A percentile compares a stretch with the other conserved stretches of the same genome.
phyloP scores from a whole-genome alignment of 2,113 vertebrate species.

The Rattus norvegicus region DNA sequence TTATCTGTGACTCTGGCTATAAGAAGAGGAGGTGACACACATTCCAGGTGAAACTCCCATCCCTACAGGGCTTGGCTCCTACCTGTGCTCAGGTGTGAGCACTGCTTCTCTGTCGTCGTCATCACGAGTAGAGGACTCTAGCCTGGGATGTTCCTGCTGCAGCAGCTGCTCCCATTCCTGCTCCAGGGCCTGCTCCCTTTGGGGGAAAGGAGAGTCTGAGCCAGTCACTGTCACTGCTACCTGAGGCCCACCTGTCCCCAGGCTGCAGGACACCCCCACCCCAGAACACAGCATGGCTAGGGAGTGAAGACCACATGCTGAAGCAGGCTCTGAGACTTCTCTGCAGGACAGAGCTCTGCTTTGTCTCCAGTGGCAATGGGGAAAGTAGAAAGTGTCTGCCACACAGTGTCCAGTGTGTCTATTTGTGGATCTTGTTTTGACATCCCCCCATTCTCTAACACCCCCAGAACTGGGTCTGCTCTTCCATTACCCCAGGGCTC shows the following conservation, averaged over 20 bases:
- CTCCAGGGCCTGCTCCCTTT: constrained; percentile 61
- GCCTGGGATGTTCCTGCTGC: background rate
- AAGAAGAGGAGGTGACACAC: background rate
- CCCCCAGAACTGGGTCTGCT: background rate
- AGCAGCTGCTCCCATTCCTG: constrained; percentile 28
- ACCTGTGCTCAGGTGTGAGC: constrained; percentile 68
- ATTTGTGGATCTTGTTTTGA: background rate
- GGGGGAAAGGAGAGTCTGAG: background rate
- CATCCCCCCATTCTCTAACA: background rate
- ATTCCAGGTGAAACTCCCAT: background rate
- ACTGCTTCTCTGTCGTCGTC: background rate
- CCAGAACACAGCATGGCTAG: rapidly evolving
- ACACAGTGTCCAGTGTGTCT: background rate
- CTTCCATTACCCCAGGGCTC: background rate
- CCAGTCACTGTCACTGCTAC: background rate
- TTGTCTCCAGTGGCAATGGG: background rate
- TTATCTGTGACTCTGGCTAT: background rate
- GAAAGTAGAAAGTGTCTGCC: background rate
- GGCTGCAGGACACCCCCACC: background rate
- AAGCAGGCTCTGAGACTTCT: background rate
- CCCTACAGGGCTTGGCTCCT: background rate
- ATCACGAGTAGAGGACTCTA: background rate
- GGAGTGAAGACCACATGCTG: rapidly evolving
- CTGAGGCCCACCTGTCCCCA: background rate
- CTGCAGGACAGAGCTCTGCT: background rate